These are phyloP conservation scores for Myzus persicae DNA, from an alignment of 1,140 invertebrate species.

Conservation along the genomic window DNA sequence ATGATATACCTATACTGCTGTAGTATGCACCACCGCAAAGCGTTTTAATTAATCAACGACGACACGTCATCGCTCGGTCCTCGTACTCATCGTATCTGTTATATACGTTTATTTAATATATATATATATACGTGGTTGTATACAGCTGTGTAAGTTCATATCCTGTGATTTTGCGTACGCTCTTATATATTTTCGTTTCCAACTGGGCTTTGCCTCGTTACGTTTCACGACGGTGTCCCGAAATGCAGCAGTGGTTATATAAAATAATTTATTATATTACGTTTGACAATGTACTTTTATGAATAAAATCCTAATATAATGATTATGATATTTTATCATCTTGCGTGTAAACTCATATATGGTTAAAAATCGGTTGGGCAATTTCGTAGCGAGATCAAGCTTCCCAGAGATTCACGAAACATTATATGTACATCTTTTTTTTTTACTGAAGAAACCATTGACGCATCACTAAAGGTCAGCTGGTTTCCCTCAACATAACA, in stretches of 20 bases:
- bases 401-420: background rate
- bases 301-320: background rate
- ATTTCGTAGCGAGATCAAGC: background rate
- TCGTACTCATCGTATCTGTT: background rate
- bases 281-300: background rate
- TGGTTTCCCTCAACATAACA: too few relatives aligned
- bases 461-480: background rate
- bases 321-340: background rate
- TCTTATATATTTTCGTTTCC: background rate
- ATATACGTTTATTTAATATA: background rate
- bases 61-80: background rate
- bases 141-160: background rate
- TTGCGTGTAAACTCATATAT: background rate
- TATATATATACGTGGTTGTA: background rate
- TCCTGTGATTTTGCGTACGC: background rate
- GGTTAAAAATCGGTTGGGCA: background rate
- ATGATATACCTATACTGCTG: background rate
- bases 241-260: background rate
- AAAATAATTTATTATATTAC: background rate
- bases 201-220: background rate
- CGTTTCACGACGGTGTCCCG: background rate
- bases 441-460: background rate
- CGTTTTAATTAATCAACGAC: constrained; percentile 28
- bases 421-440: background rate
- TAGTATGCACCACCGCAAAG: background rate